phyloP scores from a whole-genome alignment of 2,113 vertebrate genomes.

The Corapipo altera region DNA sequence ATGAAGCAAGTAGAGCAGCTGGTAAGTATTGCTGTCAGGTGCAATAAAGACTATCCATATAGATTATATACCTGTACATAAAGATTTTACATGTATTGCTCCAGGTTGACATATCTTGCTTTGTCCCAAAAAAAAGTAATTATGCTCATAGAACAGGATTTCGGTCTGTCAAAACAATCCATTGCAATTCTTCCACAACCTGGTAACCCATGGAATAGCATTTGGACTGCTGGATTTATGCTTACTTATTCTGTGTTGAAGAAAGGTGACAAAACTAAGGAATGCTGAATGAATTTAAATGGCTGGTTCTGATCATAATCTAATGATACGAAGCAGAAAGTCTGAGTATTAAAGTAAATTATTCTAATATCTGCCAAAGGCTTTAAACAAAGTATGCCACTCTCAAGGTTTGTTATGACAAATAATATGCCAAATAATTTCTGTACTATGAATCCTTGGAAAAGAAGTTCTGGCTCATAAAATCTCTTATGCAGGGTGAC shows the following conservation, averaged over 20 bases:
- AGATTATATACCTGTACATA: background rate
- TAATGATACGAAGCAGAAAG: background rate
- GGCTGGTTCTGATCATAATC: background rate
- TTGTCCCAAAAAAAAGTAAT: background rate
- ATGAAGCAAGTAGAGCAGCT: background rate
- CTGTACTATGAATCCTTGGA: background rate
- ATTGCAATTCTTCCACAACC: background rate
- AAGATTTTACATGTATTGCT: background rate
- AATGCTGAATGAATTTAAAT: background rate
- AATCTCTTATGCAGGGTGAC: background rate
- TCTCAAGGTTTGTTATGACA: background rate
- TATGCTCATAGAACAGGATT: background rate
- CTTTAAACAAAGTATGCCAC: background rate
- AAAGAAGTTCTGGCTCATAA: background rate
- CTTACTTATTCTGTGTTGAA: background rate
- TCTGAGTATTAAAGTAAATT: background rate
- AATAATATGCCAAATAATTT: background rate
- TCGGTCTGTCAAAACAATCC: background rate
- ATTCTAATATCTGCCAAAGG: background rate
- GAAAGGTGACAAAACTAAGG: background rate
- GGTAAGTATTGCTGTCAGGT: background rate
- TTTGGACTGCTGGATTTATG: background rate
- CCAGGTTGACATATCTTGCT: accelerated
- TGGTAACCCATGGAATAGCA: background rate
- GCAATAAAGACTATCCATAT: background rate